Evolutionary conservation across 2,797 vertebrate species (phyloP).

Genomic region (Phalloptychus januarius): DNA sequence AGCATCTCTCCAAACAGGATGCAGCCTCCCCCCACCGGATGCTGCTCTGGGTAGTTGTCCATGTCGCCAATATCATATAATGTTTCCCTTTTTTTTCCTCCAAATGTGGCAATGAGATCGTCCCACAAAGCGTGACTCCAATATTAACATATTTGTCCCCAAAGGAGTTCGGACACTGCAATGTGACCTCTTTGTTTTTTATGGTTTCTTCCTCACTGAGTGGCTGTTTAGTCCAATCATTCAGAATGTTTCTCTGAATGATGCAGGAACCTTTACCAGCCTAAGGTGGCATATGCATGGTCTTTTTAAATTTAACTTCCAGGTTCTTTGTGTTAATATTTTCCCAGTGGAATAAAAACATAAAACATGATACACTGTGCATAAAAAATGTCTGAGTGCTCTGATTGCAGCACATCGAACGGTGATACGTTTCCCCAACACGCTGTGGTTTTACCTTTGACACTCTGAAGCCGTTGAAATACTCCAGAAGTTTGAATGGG

Average conservation of each 20-base stretch:
- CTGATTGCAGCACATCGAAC: background rate
- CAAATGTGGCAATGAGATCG: background rate
- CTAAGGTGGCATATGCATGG: background rate
- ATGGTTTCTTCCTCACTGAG: background rate
- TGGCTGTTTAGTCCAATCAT: background rate
- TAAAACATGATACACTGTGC: background rate
- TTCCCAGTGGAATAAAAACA: background rate
- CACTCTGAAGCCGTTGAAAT: slow-evolving; percentile 80
- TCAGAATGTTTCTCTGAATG: background rate
- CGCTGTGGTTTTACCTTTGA: slow-evolving; percentile 70
- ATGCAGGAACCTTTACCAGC: background rate
- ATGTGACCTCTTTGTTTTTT: background rate
- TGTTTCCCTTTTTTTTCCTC: background rate
- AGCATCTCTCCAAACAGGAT: too few species aligned
- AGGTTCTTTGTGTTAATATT: background rate
- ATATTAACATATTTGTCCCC: background rate
- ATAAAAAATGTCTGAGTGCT: background rate
- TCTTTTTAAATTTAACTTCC: too few species aligned
- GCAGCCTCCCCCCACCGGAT: background rate
- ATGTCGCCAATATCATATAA: too few species aligned
- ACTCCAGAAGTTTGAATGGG: slow-evolving; percentile 81
- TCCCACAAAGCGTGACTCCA: background rate
- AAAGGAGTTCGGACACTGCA: background rate
- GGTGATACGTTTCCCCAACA: background rate
- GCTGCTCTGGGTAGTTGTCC: background rate